These are phyloP conservation scores for Numenius phaeopus DNA, from an alignment of 2,797 vertebrate genomes.

Conservation along the genomic window DNA sequence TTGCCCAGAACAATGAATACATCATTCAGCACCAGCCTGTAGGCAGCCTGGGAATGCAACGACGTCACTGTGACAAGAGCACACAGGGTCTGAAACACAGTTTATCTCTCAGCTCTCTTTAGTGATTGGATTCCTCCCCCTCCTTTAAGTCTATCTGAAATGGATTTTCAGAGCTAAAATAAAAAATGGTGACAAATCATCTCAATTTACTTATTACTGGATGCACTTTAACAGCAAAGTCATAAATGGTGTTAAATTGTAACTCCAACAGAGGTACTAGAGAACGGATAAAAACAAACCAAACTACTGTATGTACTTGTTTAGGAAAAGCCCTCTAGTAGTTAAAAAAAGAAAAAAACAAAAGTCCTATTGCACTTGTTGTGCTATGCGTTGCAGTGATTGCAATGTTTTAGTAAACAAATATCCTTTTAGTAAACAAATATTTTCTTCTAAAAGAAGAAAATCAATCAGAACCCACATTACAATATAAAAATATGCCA, in stretches of 20 bases:
- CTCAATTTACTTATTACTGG: background rate
- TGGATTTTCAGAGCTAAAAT: background rate
- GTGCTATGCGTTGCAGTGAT: background rate
- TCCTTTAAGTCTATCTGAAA: background rate
- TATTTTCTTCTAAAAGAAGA: background rate
- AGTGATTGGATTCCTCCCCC: accelerated
- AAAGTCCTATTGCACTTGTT: background rate
- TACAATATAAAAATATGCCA: background rate
- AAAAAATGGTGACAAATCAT: background rate
- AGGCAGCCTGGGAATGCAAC: background rate
- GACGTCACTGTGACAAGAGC: background rate
- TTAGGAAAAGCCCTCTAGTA: background rate
- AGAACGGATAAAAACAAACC: background rate
- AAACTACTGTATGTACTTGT: background rate
- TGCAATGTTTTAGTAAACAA: background rate
- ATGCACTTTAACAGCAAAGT: background rate
- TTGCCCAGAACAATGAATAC: background rate
- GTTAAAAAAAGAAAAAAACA: background rate
- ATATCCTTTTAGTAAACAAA: background rate
- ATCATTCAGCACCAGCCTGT: background rate
- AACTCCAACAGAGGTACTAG: background rate
- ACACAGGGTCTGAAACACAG: background rate
- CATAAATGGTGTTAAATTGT: background rate
- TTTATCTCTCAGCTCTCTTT: background rate
- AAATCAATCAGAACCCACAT: background rate